A percentile compares a stretch with the other conserved stretches of the same genome.
Evolutionary conservation across 2,797 vertebrate genomes (phyloP).

Genomic region (Oreortyx pictus): DNA sequence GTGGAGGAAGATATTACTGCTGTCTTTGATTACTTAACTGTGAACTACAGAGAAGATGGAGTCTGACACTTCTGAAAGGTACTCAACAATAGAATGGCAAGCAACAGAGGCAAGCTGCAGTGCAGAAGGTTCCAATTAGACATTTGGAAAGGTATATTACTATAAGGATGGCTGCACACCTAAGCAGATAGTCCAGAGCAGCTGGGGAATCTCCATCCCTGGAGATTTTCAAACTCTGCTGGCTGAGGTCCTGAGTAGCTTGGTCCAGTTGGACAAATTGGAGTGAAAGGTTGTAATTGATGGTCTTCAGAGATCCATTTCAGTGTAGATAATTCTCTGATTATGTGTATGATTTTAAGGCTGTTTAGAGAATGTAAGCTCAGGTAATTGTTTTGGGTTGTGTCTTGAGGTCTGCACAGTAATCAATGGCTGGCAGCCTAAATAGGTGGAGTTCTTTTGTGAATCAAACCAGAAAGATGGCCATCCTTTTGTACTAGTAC

Average conservation of each 20-base stretch:
- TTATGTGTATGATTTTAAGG: neutral
- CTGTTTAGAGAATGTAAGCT: neutral
- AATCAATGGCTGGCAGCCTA: neutral
- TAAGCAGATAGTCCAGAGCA: neutral
- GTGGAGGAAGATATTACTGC: neutral
- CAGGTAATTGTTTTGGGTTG: neutral
- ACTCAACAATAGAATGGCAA: neutral
- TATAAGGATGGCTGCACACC: neutral
- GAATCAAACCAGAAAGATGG: neutral
- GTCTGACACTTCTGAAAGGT: neutral
- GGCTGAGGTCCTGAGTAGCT: slow-evolving; percentile 12
- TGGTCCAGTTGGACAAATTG: neutral
- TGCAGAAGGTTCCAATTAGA: neutral
- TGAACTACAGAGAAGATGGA: neutral
- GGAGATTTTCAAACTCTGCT: neutral
- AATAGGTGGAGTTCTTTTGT: neutral
- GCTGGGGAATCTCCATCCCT: slow-evolving; percentile 1
- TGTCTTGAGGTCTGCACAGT: neutral
- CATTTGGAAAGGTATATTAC: neutral
- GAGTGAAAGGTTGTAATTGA: neutral
- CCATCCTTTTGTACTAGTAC: neutral
- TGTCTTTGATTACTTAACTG: neutral
- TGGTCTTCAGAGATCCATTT: neutral
- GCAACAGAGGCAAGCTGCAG: neutral
- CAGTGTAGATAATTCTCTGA: neutral